Evolutionary conservation across 1,140 invertebrate genomes (phyloP).

Genomic region (Platorchestia sp.): DNA sequence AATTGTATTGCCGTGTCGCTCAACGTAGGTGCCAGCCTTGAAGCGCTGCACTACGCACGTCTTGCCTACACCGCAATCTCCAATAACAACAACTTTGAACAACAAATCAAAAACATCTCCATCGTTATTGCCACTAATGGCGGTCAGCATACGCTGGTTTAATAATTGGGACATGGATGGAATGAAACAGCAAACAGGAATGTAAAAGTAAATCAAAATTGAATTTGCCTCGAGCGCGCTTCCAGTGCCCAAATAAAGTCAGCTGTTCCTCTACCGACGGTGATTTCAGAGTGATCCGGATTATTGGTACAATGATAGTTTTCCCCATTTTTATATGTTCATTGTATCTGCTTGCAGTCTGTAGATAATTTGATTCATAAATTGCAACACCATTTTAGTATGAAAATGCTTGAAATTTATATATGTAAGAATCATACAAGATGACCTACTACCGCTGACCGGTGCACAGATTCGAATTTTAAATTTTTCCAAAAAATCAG

Average conservation of each 20-base stretch:
- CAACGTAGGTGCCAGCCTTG: constrained; percentile 92
- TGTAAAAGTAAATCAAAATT: neutral
- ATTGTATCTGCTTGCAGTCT: too few relatives aligned
- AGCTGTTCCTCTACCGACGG: neutral
- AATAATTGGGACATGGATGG: neutral
- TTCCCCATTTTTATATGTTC: too few relatives aligned
- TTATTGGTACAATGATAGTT: too few relatives aligned
- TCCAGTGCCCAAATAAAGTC: neutral
- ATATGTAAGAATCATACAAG: too few relatives aligned
- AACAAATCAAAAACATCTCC: constrained; percentile 85
- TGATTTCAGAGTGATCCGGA: neutral
- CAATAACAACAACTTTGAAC: constrained; percentile 87
- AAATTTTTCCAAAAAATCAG: too few relatives aligned
- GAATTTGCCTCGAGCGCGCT: neutral
- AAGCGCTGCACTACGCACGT: constrained; percentile 92
- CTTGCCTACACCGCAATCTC: constrained; percentile 87
- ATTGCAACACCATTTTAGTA: too few relatives aligned
- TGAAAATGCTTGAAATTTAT: too few relatives aligned
- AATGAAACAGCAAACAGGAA: neutral
- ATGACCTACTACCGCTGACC: too few relatives aligned
- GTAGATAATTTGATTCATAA: too few relatives aligned
- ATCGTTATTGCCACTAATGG: constrained; percentile 69
- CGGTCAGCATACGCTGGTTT: constrained; percentile 4
- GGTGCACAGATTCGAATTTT: too few relatives aligned
- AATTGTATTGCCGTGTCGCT: constrained; percentile 93